phyloP scores from a whole-genome alignment of 35 echinoderm and acorn worm genomes.

The Diadema setosum region DNA sequence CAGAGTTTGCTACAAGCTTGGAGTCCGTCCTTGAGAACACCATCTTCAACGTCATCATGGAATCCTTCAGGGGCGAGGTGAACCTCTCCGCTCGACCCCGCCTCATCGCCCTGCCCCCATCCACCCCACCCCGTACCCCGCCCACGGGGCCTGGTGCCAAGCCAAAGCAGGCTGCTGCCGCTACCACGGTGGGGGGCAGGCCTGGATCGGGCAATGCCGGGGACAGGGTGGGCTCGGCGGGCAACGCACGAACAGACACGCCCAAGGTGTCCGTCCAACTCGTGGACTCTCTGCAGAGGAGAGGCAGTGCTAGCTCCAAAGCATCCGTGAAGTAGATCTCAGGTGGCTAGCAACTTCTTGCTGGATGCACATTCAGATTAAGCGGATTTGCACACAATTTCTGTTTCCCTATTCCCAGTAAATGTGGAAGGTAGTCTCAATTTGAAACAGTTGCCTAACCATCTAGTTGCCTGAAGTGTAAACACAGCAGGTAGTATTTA shows the following conservation, averaged over 20 bases:
- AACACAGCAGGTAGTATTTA: too few relatives aligned
- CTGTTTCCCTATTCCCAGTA: too few relatives aligned
- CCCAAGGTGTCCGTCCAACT: neutral
- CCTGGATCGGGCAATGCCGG: neutral
- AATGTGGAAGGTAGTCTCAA: too few relatives aligned
- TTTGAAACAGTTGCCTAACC: too few relatives aligned
- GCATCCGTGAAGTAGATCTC: neutral
- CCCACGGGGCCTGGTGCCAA: neutral
- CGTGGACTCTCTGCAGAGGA: neutral
- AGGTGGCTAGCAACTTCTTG: too few relatives aligned
- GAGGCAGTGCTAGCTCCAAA: neutral
- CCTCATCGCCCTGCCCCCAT: slow-evolving; percentile 87
- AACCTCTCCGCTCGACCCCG: slow-evolving; percentile 90
- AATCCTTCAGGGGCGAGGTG: slow-evolving; percentile 53
- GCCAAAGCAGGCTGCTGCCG: neutral
- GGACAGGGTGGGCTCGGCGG: neutral
- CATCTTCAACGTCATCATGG: slow-evolving; percentile 82
- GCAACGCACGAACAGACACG: neutral
- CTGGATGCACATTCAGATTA: too few relatives aligned
- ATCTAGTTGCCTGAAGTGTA: too few relatives aligned
- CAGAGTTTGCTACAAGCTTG: slow-evolving; percentile 82
- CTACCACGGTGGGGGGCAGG: neutral
- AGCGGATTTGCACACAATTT: too few relatives aligned
- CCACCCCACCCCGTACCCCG: slow-evolving; percentile 48
- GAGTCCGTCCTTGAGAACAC: slow-evolving; percentile 88